A percentile compares a stretch with the other conserved stretches of the same genome.
Evolutionary conservation across 2,113 vertebrate species (phyloP).

Genomic region (Microtus pennsylvanicus): DNA sequence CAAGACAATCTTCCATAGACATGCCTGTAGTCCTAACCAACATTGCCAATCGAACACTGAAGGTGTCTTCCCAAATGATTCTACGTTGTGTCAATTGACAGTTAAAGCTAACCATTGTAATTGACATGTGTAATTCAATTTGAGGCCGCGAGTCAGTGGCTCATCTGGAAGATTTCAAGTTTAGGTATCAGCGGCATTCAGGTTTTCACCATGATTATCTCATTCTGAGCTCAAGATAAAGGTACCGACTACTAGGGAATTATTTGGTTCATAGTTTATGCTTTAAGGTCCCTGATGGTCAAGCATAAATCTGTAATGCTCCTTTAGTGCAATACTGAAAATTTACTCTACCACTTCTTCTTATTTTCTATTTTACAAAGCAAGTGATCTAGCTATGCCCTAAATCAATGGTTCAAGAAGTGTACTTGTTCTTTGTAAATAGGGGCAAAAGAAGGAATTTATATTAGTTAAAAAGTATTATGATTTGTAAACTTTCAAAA

Average conservation of each 20-base stretch:
- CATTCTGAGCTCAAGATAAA: neutral
- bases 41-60: neutral
- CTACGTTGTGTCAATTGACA: too few relatives aligned
- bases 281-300: neutral
- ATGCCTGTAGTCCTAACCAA: too few relatives aligned
- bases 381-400: neutral
- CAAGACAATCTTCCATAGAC: too few relatives aligned
- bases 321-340: neutral
- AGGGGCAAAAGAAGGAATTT: neutral
- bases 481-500: neutral
- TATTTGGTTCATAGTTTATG: neutral
- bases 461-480: neutral
- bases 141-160: neutral
- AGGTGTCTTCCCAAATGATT: neutral
- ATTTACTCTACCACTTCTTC: neutral
- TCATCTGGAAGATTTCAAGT: neutral
- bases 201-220: neutral
- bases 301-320: neutral
- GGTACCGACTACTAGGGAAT: neutral
- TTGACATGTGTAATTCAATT: neutral
- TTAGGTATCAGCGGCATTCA: neutral
- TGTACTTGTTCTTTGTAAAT: neutral
- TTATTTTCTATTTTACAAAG: conserved; percentile 18
- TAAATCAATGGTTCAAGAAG: neutral
- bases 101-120: neutral